phyloP scores from a whole-genome alignment of 2,888 invertebrate genomes.

The Hyalella azteca region DNA sequence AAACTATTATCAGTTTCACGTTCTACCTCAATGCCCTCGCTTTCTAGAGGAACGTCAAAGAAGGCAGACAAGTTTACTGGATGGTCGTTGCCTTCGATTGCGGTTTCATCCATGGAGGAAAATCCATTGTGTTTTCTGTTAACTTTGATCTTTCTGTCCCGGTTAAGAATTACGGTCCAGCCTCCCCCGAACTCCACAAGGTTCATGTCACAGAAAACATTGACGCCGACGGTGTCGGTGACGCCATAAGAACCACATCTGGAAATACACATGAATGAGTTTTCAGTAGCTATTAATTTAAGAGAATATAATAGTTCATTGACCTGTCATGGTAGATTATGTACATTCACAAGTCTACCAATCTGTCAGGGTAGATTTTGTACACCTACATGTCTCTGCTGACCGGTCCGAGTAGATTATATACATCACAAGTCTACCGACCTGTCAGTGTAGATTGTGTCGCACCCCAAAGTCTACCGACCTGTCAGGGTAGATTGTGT shows the following conservation, averaged over 20 bases:
- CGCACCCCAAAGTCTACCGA: no score
- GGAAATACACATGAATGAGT: neutral
- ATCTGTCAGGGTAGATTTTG: no score
- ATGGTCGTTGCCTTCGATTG: neutral
- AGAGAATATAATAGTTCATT: no score
- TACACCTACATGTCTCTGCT: no score
- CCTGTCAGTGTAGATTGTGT: slow-evolving; percentile 11
- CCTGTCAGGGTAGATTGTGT: no score
- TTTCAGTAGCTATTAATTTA: neutral
- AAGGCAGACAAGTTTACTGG: neutral
- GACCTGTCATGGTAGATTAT: no score
- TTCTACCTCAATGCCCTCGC: no score
- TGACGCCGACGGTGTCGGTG: neutral
- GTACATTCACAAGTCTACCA: no score
- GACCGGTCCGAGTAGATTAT: no score
- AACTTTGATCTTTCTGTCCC: neutral
- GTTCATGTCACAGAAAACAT: neutral
- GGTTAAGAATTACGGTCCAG: neutral
- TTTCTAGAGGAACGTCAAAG: no score
- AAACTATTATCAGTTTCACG: no score
- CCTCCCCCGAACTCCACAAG: neutral
- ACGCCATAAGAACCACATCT: neutral
- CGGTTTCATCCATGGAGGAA: neutral
- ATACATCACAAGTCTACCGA: no score
- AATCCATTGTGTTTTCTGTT: neutral